Base-by-base conservation (phyloP, 2,888 invertebrate species). In the Apotomis turbidana region DNA sequence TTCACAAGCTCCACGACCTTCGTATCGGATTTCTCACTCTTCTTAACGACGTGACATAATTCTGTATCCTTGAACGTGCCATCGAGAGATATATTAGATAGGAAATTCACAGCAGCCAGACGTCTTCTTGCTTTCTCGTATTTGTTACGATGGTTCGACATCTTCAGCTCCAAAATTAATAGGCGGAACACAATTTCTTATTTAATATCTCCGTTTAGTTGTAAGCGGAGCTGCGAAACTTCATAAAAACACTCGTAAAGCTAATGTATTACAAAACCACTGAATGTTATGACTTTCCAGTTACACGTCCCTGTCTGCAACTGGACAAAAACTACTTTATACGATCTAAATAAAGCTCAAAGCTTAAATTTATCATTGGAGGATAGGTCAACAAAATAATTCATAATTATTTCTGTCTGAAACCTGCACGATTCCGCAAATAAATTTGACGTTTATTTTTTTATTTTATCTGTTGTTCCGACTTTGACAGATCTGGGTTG, bases 1-100 rank as follows among this genome's bases (percentile, higher is more conserved):
- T 74, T 75, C 63, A 74, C 72, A 63, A 78, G 71, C 76, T 85
- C 85, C 71, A 80, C 77, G 27, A 78, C 67, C 78, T 85, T 87
- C n/a, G 78, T 71, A 4, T 73, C 79, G 49, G 75, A 78, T 81
- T 83, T 86, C 76, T 90, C 90, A 78, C 76, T 78, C 75, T 87
- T 86, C 78, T 87, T 86, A 52, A 81, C 77, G 76, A 85, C 77
- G 74, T 87, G 85, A 70, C 82, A 79, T 73, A 88, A 75, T 76
- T 88, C 95, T 74, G 96, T 95, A 87, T 97, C 96, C 85, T 95
- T 95, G 89, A 97, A 96, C 80, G 96, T 96, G 78, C 98, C 98
- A 94, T 98, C 98, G 76, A 99, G 94, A 76, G 98, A 98, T 87
- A 99, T 99, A 93, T 98, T 99, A 69, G 98, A 97, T 80, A 99